Percentiles rank a stretch among this genome's conserved stretches.
Conservation (phyloP, 2,888 invertebrate species). For the Volucella inflata region DNA sequence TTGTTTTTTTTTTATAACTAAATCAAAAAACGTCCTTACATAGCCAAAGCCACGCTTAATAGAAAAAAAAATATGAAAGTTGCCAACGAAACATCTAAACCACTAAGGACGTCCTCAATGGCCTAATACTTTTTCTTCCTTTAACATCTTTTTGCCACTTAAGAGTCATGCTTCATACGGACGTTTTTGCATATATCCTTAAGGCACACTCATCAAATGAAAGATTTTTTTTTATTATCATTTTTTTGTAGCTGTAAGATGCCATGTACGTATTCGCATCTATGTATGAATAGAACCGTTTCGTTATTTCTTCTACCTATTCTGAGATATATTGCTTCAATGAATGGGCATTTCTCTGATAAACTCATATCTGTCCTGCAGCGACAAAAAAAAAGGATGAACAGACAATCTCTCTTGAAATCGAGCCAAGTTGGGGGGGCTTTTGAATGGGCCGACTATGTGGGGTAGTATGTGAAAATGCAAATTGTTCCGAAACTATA, state of each 20-base stretch:
- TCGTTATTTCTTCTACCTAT: slow-evolving; percentile 16
- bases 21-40: slow-evolving; percentile 42
- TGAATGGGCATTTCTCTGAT: slow-evolving; percentile 60
- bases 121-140: slow-evolving; percentile 64
- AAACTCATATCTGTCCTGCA: slow-evolving; percentile 37
- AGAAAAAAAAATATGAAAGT: not conserved
- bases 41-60: slow-evolving; percentile 9
- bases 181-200: slow-evolving; percentile 57
- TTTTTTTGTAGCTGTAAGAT: not conserved
- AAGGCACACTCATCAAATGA: slow-evolving; percentile 57
- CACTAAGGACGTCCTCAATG: slow-evolving; percentile 60
- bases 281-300: slow-evolving; percentile 40
- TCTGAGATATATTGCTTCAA: slow-evolving; percentile 63
- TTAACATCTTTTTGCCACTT: slow-evolving; percentile 60
- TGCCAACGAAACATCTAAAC: slow-evolving; percentile 24
- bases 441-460: not conserved
- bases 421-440: slow-evolving; percentile 37
- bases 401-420: slow-evolving; percentile 47
- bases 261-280: not conserved
- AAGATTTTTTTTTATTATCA: slow-evolving; percentile 9
- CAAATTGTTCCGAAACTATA: slow-evolving; percentile 39
- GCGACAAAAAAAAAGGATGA: slow-evolving; percentile 51
- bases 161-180: slow-evolving; percentile 55
- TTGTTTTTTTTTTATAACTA: slow-evolving; percentile 45
- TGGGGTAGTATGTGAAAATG: slow-evolving; percentile 16